These are phyloP conservation scores for Orthonyx spaldingii DNA, from an alignment of 2,113 vertebrate genomes.

Conservation along the genomic window DNA sequence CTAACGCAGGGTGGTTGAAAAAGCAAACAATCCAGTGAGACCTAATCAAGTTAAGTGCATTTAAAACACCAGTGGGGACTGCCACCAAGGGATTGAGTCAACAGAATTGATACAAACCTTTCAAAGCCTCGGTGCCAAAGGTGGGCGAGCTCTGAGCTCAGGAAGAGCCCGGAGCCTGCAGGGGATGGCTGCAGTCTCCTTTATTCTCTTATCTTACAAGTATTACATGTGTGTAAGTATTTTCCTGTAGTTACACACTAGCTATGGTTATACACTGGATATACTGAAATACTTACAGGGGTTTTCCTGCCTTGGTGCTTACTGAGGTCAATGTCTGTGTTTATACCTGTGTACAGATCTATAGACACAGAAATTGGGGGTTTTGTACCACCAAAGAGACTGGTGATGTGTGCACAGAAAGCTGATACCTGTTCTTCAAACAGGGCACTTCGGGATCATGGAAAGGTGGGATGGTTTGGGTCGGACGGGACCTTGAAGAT, in stretches of 20 bases:
- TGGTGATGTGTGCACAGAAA: accelerated
- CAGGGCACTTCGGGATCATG: not conserved
- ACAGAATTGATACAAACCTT: not conserved
- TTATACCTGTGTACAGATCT: too few relatives aligned
- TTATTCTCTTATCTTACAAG: not conserved
- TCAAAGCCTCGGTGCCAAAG: not conserved
- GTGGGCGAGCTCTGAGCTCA: not conserved
- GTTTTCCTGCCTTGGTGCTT: too few relatives aligned
- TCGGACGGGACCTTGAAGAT: too few relatives aligned
- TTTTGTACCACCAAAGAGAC: not conserved
- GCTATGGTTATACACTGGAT: too few relatives aligned
- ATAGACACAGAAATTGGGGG: too few relatives aligned
- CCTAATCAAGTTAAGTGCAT: constrained; percentile 1
- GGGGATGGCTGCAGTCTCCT: not conserved
- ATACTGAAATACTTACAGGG: too few relatives aligned
- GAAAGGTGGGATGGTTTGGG: not conserved
- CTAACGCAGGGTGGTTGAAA: not conserved
- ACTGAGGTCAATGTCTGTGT: not conserved
- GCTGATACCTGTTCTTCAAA: not conserved
- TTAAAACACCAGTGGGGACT: not conserved
- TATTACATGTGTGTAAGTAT: too few relatives aligned
- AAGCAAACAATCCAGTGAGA: not conserved
- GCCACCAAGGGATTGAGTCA: not conserved
- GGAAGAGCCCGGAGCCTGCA: not conserved
- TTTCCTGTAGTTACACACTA: too few relatives aligned